Evolutionary conservation across 2,113 vertebrate species (phyloP).

Genomic region (Sinocyclocheilus anophthalmus): DNA sequence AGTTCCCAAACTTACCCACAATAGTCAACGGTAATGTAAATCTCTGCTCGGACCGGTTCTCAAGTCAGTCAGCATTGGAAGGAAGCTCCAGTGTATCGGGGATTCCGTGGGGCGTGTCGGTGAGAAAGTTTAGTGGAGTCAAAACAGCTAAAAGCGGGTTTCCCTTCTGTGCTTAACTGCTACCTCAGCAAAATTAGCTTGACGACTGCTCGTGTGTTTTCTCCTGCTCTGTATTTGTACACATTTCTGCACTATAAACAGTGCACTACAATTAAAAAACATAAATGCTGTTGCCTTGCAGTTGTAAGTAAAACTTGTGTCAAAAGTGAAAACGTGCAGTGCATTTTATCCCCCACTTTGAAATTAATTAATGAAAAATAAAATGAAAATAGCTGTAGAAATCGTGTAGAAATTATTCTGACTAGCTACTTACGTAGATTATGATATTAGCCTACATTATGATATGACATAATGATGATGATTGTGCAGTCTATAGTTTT

Average conservation of each 20-base stretch:
- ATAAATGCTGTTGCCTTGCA: neutral
- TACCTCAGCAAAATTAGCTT: slow-evolving; percentile 13
- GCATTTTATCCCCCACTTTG: slow-evolving; percentile 48
- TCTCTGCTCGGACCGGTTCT: slow-evolving; percentile 26
- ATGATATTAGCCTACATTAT: slow-evolving; percentile 61
- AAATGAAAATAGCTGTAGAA: neutral
- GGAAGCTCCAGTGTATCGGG: slow-evolving; percentile 14
- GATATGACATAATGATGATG: slow-evolving; percentile 40
- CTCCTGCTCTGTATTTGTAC: neutral
- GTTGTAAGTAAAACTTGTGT: neutral
- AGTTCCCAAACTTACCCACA: neutral
- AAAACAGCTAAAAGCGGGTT: slow-evolving; percentile 60
- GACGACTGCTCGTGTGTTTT: neutral
- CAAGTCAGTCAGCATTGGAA: neutral
- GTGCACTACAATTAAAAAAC: neutral
- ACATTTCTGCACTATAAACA: neutral
- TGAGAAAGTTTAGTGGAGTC: slow-evolving; percentile 68
- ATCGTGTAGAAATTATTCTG: neutral
- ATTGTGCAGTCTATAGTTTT: neutral
- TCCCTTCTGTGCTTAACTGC: slow-evolving; percentile 48
- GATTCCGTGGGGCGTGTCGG: slow-evolving; percentile 70
- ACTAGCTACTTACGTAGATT: neutral
- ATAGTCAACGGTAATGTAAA: neutral
- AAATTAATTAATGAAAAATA: neutral
- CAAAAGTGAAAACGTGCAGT: neutral